Evolutionary conservation across 2,113 vertebrate genomes (phyloP).

Genomic region (Serilophus lunatus): DNA sequence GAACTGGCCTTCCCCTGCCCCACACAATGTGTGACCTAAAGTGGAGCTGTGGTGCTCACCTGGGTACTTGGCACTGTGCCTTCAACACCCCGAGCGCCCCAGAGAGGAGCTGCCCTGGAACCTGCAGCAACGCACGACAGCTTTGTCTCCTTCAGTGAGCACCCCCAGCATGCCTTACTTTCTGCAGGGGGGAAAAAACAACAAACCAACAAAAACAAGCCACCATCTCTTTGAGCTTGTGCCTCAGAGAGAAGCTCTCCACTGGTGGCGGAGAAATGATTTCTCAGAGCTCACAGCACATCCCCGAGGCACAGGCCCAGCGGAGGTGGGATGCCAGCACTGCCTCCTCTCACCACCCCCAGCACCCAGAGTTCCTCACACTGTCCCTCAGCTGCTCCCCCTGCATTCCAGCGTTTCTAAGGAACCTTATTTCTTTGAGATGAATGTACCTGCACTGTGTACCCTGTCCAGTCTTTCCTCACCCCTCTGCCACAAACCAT

Average conservation of each 20-base stretch:
- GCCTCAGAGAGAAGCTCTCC: neutral
- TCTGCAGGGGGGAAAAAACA: neutral
- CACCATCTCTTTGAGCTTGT: neutral
- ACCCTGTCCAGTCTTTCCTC: neutral
- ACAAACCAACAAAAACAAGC: too few relatives aligned
- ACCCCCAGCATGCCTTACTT: neutral
- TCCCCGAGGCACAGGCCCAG: neutral
- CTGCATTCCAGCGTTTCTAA: neutral
- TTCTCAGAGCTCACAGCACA: neutral
- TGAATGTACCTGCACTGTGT: rapidly evolving
- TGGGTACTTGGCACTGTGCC: neutral
- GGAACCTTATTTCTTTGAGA: neutral
- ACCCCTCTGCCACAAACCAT: neutral
- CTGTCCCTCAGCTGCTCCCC: neutral
- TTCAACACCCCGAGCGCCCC: neutral
- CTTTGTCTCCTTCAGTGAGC: neutral
- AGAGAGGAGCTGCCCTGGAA: neutral
- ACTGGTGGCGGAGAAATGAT: rapidly evolving
- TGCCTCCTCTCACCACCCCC: neutral
- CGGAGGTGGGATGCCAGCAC: neutral
- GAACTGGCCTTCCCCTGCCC: neutral
- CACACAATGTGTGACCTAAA: neutral
- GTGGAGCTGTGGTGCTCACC: neutral
- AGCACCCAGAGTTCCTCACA: neutral
- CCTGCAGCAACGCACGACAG: neutral